Conservation (phyloP, 2,888 invertebrate genomes). For the Lydus trimaculatus region DNA sequence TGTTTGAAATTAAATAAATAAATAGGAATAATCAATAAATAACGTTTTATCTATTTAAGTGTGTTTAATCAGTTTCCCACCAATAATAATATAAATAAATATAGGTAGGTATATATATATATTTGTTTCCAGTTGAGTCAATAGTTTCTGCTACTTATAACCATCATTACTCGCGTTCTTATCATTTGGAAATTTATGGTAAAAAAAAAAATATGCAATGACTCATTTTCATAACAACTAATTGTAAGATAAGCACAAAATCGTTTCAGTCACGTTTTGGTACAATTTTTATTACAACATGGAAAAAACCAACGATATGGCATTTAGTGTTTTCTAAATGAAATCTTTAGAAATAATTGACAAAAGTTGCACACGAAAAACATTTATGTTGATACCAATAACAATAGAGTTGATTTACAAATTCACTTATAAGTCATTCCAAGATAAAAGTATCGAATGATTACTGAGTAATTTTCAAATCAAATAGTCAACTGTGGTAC, state of each 20-base stretch:
- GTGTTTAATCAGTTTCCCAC: conserved; percentile 8
- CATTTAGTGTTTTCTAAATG: no score
- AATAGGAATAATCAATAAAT: conserved; percentile 6
- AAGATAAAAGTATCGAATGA: no score
- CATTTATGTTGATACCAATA: no score
- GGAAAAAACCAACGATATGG: no score
- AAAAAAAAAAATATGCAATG: not conserved
- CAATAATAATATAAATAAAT: not conserved
- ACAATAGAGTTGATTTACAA: no score
- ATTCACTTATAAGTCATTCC: no score
- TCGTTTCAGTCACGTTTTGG: not conserved
- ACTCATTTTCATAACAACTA: not conserved
- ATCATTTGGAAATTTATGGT: no score
- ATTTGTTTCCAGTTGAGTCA: not conserved
- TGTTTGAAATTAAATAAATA: not conserved
- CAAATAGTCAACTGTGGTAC: no score
- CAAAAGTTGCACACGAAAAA: no score
- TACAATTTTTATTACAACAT: not conserved
- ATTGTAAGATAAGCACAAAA: not conserved
- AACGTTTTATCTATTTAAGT: not conserved
- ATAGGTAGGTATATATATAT: not conserved
- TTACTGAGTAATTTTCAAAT: no score
- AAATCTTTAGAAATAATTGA: no score
- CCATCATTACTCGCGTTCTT: not conserved
- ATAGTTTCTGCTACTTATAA: not conserved